Conservation (phyloP, 1,140 invertebrate species). For the Probaryconus sp. region DNA sequence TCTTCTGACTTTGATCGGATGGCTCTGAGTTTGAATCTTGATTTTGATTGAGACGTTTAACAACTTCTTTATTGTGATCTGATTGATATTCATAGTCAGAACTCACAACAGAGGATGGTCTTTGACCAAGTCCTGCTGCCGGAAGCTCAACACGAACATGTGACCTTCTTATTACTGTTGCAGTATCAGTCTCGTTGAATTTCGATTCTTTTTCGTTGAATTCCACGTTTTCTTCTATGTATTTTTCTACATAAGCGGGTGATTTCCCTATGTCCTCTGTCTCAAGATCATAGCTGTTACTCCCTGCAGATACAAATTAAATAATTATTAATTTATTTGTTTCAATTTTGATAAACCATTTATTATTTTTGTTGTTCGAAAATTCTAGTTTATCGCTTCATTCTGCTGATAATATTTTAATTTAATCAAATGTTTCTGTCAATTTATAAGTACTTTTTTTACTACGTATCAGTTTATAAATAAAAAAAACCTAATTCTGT, state of each 20-base stretch:
- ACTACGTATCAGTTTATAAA: too few relatives aligned
- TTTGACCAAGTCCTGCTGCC: slow-evolving; percentile 81
- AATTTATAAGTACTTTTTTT: too few relatives aligned
- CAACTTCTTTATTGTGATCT: slow-evolving; percentile 67
- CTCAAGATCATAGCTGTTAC: slow-evolving; percentile 76
- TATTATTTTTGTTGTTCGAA: too few relatives aligned
- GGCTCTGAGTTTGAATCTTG: slow-evolving; percentile 17
- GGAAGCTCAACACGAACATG: slow-evolving; percentile 80
- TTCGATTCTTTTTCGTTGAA: slow-evolving; percentile 65
- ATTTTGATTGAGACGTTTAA: slow-evolving; percentile 11
- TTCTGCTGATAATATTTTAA: too few relatives aligned
- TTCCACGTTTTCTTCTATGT: slow-evolving; percentile 57
- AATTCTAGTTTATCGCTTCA: too few relatives aligned
- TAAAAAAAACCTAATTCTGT: too few relatives aligned
- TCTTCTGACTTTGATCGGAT: slow-evolving; percentile 18
- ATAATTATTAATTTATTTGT: too few relatives aligned
- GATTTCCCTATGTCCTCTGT: slow-evolving; percentile 69
- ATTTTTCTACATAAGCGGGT: slow-evolving; percentile 62
- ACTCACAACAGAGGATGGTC: slow-evolving; percentile 78
- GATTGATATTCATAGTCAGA: slow-evolving; percentile 72
- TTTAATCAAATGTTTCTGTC: too few relatives aligned
- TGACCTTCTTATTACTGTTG: slow-evolving; percentile 73
- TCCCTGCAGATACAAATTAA: slow-evolving; percentile 68
- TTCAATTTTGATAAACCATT: too few relatives aligned
- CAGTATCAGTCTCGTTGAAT: slow-evolving; percentile 72